Evolutionary conservation across 2,797 vertebrate genomes (phyloP).

Genomic region (Staurois parvus): DNA sequence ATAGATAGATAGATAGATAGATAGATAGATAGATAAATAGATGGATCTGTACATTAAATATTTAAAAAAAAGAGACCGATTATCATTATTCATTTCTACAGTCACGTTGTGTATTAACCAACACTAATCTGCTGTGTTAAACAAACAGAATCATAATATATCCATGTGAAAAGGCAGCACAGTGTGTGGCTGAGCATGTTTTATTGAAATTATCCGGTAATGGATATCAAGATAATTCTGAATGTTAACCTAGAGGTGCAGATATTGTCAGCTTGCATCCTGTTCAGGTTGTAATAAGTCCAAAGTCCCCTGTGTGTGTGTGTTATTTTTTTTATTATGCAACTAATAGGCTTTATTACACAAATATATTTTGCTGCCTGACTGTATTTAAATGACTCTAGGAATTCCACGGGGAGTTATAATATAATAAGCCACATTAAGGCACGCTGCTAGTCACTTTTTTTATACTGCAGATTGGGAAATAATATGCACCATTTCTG

Average conservation of each 20-base stretch:
- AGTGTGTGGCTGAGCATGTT: constrained; percentile 26
- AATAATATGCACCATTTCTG: constrained; percentile 7
- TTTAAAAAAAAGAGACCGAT: not conserved
- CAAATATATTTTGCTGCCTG: constrained; percentile 53
- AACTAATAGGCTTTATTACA: constrained; percentile 57
- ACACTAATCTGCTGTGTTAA: not conserved
- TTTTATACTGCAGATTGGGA: not conserved
- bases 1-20: too few species aligned
- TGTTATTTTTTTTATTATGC: constrained; percentile 45
- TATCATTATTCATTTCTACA: not conserved
- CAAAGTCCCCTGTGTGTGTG: constrained; percentile 50
- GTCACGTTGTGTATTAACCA: not conserved
- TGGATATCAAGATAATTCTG: constrained; percentile 30
- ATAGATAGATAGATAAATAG: too few species aligned
- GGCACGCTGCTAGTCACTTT: not conserved
- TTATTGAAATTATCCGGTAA: constrained; percentile 47
- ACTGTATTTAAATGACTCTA: constrained; percentile 54
- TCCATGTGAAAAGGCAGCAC: constrained; percentile 2
- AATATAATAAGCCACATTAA: constrained; percentile 36
- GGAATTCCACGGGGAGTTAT: constrained; percentile 38
- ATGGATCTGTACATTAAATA: not conserved
- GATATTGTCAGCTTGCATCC: constrained; percentile 37
- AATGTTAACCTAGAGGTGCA: constrained; percentile 36
- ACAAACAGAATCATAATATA: constrained; percentile 4
- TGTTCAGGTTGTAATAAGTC: constrained; percentile 37